Percentiles rank a stretch among this genome's conserved stretches.
Evolutionary conservation across 1,140 invertebrate species (phyloP).

Genomic region (Drosophila lowei): DNA sequence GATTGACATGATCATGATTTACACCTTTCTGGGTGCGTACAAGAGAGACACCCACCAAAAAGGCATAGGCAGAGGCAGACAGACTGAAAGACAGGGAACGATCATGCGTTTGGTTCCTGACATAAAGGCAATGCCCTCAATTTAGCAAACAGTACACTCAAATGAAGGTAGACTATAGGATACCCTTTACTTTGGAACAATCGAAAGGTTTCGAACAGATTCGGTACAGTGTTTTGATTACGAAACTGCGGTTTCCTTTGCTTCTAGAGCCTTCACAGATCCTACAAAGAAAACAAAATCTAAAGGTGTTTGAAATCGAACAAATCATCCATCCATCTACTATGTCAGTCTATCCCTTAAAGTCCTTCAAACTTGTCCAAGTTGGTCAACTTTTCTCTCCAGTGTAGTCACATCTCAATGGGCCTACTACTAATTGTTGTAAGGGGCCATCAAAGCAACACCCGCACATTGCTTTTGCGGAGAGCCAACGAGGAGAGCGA

Average conservation of each 20-base stretch:
- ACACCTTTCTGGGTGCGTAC: constrained; percentile 82
- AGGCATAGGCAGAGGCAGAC: background rate
- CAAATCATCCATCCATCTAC: too few species aligned
- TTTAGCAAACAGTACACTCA: constrained; percentile 21
- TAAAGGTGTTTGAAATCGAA: too few species aligned
- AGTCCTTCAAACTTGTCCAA: too few species aligned
- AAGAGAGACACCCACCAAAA: constrained; percentile 65
- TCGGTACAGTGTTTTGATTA: too few species aligned
- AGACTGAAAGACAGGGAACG: constrained; percentile 15
- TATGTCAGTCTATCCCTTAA: too few species aligned
- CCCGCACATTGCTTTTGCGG: constrained; percentile 51
- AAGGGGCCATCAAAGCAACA: constrained; percentile 60
- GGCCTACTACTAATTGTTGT: constrained; percentile 55
- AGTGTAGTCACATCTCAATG: constrained; percentile 23
- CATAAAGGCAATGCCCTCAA: constrained; percentile 38
- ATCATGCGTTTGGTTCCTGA: constrained; percentile 15
- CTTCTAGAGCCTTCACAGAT: too few species aligned
- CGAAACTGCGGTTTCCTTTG: too few species aligned
- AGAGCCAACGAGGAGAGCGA: background rate
- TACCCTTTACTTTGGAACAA: background rate
- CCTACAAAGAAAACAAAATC: too few species aligned
- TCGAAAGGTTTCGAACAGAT: background rate
- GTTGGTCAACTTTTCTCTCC: background rate
- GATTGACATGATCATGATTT: constrained; percentile 83
- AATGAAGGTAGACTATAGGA: background rate